These are phyloP conservation scores for Lutraria lutraria DNA, from an alignment of 2,888 invertebrate genomes.

Conservation along the genomic window DNA sequence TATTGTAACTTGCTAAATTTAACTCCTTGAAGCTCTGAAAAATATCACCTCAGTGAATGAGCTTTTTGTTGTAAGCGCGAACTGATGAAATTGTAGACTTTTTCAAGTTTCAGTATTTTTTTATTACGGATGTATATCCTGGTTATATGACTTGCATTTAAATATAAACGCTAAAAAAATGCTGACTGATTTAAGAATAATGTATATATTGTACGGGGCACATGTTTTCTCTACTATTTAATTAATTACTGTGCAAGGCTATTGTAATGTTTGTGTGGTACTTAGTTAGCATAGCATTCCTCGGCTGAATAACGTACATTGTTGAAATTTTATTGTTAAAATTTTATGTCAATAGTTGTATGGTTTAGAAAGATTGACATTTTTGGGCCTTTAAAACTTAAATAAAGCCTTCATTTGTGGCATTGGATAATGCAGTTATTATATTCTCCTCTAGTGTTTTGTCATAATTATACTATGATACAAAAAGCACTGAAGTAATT, in stretches of 20 bases:
- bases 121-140: not conserved
- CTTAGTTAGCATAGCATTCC: not conserved
- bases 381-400: not conserved
- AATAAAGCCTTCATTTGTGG: constrained; percentile 7
- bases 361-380: not conserved
- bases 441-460: not conserved
- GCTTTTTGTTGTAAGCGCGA: not conserved
- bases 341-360: constrained; percentile 6
- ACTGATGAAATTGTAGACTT: not conserved
- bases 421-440: not conserved
- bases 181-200: not conserved
- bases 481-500: not conserved
- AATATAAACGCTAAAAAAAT: not conserved
- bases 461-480: not conserved
- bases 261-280: not conserved
- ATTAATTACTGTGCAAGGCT: constrained; percentile 7
- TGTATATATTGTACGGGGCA: not conserved
- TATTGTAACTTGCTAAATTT: not conserved
- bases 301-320: not conserved
- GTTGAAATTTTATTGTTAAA: constrained; percentile 20
- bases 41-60: not conserved
- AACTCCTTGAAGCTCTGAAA: not conserved
- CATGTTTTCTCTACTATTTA: not conserved
- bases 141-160: not conserved
- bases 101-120: not conserved